phyloP scores from a whole-genome alignment of 2,888 invertebrate genomes.

The Ceraclea dissimilis region DNA sequence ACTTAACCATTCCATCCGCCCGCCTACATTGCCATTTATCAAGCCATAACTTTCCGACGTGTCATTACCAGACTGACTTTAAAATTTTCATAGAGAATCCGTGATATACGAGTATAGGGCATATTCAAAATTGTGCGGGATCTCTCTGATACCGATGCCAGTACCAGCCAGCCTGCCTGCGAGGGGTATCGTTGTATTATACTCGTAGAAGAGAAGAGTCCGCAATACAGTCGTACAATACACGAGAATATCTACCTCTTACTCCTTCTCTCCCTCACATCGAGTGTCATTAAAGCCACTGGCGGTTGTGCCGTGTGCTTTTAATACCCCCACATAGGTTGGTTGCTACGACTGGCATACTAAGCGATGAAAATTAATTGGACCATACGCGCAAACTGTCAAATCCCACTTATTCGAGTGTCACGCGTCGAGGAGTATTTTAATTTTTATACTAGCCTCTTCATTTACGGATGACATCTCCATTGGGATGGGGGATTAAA shows the following conservation, averaged over 20 bases:
- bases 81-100: slow-evolving; percentile 26
- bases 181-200: neutral
- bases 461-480: neutral
- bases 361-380: slow-evolving; percentile 25
- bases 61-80: slow-evolving; percentile 27
- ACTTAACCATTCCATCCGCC: slow-evolving; percentile 21
- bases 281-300: slow-evolving; percentile 24
- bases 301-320: slow-evolving; percentile 23
- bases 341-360: slow-evolving; percentile 20
- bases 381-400: slow-evolving; percentile 22
- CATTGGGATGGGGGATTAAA: neutral
- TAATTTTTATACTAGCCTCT: slow-evolving; percentile 12
- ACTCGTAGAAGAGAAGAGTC: neutral
- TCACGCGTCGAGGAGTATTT: slow-evolving; percentile 13
- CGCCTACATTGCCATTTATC: slow-evolving; percentile 24
- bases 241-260: neutral
- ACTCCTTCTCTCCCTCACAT: slow-evolving; percentile 1
- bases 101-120: slow-evolving; percentile 26
- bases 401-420: slow-evolving; percentile 23
- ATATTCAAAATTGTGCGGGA: slow-evolving; percentile 25
- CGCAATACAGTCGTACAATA: neutral
- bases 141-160: slow-evolving; percentile 11
- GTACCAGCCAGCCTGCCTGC: neutral
- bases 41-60: slow-evolving; percentile 26
- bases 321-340: slow-evolving; percentile 20